Evolutionary conservation across 1,140 invertebrate species (phyloP).

Genomic region (Euwallacea similis): DNA sequence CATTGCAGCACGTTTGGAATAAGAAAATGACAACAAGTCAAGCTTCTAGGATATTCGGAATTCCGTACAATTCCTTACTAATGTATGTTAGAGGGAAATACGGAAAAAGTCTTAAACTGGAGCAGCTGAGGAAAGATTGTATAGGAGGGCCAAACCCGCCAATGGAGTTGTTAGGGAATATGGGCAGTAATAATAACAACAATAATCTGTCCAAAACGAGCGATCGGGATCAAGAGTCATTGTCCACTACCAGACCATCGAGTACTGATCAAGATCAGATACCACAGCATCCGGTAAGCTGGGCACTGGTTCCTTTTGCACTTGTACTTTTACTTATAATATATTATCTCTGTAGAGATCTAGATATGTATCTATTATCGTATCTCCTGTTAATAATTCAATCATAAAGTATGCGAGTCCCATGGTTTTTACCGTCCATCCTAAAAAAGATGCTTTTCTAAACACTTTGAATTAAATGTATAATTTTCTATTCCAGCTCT

Average conservation of each 20-base stretch:
- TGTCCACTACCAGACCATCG: conserved; percentile 59
- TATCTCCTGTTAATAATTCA: no score
- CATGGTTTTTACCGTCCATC: no score
- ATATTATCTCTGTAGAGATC: no score
- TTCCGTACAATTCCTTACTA: conserved; percentile 86
- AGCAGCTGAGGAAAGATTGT: conserved; percentile 83
- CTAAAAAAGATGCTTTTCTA: no score
- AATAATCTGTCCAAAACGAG: conserved; percentile 60
- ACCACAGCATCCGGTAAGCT: conserved; percentile 54
- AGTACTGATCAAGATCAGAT: conserved; percentile 63
- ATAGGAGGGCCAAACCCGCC: conserved; percentile 66
- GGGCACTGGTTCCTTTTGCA: no score
- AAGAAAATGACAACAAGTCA: conserved; percentile 94
- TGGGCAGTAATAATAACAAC: conserved; percentile 71
- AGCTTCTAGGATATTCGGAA: conserved; percentile 84
- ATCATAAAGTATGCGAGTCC: no score
- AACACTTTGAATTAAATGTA: no score
- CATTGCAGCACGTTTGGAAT: conserved; percentile 88
- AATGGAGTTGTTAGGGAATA: conserved; percentile 69
- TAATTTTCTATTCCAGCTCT: conserved; percentile 53
- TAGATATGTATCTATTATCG: no score
- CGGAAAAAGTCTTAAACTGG: conserved; percentile 84
- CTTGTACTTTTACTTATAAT: no score
- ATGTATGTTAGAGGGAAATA: conserved; percentile 94
- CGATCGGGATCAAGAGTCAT: conserved; percentile 44